Evolutionary conservation across 2,797 vertebrate genomes (phyloP).

Genomic region (Acanthis flammea): DNA sequence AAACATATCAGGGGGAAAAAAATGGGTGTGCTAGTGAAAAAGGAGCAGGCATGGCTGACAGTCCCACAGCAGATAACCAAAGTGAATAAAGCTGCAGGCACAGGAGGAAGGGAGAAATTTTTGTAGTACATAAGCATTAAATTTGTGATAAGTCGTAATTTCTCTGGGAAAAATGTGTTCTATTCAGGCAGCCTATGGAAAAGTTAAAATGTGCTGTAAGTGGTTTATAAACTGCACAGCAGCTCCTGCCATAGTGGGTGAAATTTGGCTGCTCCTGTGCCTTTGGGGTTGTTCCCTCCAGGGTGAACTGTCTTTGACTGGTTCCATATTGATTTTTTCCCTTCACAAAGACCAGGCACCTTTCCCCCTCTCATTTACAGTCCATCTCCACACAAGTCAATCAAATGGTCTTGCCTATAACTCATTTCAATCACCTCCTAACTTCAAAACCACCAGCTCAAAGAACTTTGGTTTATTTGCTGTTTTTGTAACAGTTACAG

Average conservation of each 20-base stretch:
- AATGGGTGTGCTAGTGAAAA: not conserved
- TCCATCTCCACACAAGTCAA: not conserved
- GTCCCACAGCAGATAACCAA: not conserved
- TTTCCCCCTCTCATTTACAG: not conserved
- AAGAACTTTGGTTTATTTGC: constrained; percentile 29
- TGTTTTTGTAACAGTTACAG: not conserved
- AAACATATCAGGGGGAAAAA: not conserved
- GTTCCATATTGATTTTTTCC: not conserved
- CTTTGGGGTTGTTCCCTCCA: accelerated
- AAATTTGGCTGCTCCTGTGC: not conserved
- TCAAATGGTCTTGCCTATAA: not conserved
- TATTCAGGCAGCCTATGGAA: not conserved
- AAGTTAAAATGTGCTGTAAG: not conserved
- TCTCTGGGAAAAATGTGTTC: not conserved
- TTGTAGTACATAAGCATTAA: not conserved
- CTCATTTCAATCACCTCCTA: constrained; percentile 16
- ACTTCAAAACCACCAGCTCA: constrained; percentile 25
- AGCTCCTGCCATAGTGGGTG: not conserved
- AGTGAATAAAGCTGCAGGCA: not conserved
- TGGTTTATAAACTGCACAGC: not conserved
- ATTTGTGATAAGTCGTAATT: not conserved
- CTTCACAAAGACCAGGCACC: not conserved
- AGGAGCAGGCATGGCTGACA: not conserved
- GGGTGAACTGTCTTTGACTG: not conserved
- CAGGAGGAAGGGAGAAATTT: not conserved